Conservation (phyloP, 2,113 vertebrate genomes). For the Oxyura jamaicensis region DNA sequence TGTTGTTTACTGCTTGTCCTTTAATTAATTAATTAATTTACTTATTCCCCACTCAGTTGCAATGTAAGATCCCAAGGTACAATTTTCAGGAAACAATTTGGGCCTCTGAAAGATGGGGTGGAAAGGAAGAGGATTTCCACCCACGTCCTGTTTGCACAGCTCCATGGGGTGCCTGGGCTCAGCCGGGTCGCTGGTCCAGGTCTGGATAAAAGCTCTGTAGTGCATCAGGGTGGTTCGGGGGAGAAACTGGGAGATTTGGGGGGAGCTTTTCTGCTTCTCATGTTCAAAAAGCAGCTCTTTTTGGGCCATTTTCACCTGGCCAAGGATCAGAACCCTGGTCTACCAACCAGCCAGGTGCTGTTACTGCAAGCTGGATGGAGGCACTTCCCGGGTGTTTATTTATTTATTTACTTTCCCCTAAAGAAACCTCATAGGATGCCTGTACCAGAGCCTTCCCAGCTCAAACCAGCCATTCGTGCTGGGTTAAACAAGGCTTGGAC, state of each 20-base stretch:
- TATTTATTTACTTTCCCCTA: not conserved
- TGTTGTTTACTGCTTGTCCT: not conserved
- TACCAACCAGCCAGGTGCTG: rapidly evolving
- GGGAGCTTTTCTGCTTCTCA: not conserved
- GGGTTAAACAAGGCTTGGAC: not conserved
- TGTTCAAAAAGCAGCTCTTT: not conserved
- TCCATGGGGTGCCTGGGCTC: not conserved
- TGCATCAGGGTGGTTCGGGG: not conserved
- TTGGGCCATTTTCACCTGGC: not conserved
- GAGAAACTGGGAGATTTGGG: not conserved
- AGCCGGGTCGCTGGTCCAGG: not conserved
- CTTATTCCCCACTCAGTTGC: no score
- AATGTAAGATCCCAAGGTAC: no score
- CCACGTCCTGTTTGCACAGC: rapidly evolving
- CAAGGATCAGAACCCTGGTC: not conserved
- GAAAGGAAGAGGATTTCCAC: not conserved
- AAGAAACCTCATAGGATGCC: not conserved
- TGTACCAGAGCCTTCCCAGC: not conserved
- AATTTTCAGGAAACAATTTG: not conserved
- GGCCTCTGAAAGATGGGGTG: not conserved
- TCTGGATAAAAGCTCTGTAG: not conserved
- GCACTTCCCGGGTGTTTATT: not conserved
- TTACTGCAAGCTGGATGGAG: not conserved
- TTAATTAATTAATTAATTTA: no score
- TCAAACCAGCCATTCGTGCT: not conserved